Evolutionary conservation across 1,140 invertebrate genomes (phyloP).

Genomic region (Manduca sexta): DNA sequence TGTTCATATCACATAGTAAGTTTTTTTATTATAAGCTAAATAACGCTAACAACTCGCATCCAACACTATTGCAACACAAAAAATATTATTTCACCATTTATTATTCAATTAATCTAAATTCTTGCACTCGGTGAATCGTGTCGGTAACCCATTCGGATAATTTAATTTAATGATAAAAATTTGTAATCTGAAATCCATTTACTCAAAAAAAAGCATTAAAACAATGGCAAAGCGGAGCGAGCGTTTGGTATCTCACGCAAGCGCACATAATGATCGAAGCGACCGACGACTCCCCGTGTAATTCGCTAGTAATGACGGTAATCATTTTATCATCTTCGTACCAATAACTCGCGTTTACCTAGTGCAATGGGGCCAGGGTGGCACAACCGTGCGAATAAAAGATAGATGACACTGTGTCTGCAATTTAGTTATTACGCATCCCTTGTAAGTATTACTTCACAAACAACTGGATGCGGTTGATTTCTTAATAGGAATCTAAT

Average conservation of each 20-base stretch:
- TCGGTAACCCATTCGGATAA: too few species aligned
- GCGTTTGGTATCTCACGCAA: constrained; percentile 45
- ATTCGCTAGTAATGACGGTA: constrained; percentile 58
- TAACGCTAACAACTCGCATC: too few species aligned
- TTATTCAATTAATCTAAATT: too few species aligned
- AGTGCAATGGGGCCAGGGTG: constrained; percentile 21
- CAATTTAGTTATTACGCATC: constrained; percentile 19
- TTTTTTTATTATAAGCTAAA: too few species aligned
- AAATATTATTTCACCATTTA: too few species aligned
- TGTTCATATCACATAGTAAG: too few species aligned
- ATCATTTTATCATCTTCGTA: constrained; percentile 64
- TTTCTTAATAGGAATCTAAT: too few species aligned
- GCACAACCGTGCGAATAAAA: constrained; percentile 35
- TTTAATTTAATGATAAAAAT: too few species aligned
- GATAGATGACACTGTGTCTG: constrained; percentile 7
- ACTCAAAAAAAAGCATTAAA: constrained; percentile 34
- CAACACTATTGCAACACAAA: too few species aligned
- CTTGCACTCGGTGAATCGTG: too few species aligned
- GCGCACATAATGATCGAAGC: constrained; percentile 42
- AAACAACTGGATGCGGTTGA: not conserved
- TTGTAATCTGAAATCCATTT: too few species aligned
- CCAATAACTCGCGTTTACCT: constrained; percentile 47
- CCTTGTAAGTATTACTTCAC: not conserved
- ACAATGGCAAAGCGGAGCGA: constrained; percentile 27
- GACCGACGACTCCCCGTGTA: constrained; percentile 39